Conservation (phyloP, 2,113 vertebrate genomes). For the Motacilla alba region DNA sequence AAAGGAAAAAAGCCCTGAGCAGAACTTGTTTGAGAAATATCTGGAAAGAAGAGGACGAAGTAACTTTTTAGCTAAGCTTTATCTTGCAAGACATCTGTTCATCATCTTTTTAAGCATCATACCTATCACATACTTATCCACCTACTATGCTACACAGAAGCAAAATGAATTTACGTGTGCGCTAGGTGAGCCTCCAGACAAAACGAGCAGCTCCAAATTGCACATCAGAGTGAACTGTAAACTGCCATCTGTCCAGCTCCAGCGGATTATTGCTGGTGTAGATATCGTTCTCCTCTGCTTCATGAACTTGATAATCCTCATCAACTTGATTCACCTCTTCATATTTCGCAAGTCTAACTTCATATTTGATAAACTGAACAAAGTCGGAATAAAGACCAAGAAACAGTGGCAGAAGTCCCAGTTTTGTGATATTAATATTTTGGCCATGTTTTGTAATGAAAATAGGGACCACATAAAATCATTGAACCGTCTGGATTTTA, state of each 20-base stretch:
- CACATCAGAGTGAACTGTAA: conserved; percentile 93
- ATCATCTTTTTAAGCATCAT: conserved; percentile 96
- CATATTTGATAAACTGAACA: conserved; percentile 98
- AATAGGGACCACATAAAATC: conserved; percentile 99
- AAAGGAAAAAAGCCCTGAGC: conserved; percentile 98
- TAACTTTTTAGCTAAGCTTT: conserved; percentile 96
- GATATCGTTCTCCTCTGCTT: conserved; percentile 91
- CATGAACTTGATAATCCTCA: conserved; percentile 94
- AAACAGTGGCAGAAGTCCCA: conserved; percentile 97
- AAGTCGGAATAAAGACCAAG: conserved; percentile 96
- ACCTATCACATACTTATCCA: conserved; percentile 93
- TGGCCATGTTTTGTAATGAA: conserved; percentile 99
- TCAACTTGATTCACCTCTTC: conserved; percentile 94
- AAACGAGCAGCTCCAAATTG: conserved; percentile 80
- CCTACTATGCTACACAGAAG: conserved; percentile 93
- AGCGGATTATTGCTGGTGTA: conserved; percentile 93
- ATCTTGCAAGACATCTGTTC: conserved; percentile 90
- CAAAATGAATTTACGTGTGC: conserved; percentile 97
- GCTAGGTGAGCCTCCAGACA: conserved; percentile 87
- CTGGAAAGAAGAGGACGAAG: conserved; percentile 93
- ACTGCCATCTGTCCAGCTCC: conserved; percentile 93
- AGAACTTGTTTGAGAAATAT: conserved; percentile 99
- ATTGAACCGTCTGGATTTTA: conserved; percentile 95
- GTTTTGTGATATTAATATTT: conserved; percentile 99
- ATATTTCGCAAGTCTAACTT: conserved; percentile 99